A percentile compares a stretch with the other conserved stretches of the same genome.
Conservation (phyloP, 2,797 vertebrate species). For the Gobio occitaniae region DNA sequence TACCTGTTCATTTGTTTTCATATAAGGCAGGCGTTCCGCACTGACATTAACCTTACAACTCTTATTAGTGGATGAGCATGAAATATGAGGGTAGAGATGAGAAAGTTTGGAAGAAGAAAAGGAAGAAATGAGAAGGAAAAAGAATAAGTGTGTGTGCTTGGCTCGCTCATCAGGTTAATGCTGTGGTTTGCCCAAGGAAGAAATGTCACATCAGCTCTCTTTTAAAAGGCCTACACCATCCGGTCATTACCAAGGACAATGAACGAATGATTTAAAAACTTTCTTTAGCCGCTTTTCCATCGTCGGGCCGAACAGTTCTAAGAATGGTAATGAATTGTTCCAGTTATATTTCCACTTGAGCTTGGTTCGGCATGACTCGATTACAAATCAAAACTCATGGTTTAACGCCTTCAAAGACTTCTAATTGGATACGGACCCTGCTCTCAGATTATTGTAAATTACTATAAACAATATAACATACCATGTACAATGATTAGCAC, state of each 20-base stretch:
- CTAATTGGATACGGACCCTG: slow-evolving; percentile 9
- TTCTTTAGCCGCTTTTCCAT: slow-evolving; percentile 25
- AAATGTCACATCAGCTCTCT: slow-evolving; percentile 52
- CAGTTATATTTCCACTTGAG: slow-evolving; percentile 58
- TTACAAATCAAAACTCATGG: slow-evolving; percentile 42
- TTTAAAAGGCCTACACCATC: slow-evolving; percentile 18
- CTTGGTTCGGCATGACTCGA: slow-evolving; percentile 1
- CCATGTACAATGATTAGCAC: not conserved
- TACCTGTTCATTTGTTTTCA: slow-evolving; percentile 55
- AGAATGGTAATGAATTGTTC: not conserved
- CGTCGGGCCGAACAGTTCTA: not conserved
- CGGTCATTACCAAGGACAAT: slow-evolving; percentile 52
- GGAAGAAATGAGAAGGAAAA: slow-evolving; percentile 36
- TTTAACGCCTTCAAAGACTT: slow-evolving; percentile 27
- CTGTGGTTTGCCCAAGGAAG: slow-evolving; percentile 36
- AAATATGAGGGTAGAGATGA: slow-evolving; percentile 47
- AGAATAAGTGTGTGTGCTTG: slow-evolving; percentile 35
- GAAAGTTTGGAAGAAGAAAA: slow-evolving; percentile 19
- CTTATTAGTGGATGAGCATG: slow-evolving; percentile 53
- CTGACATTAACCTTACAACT: slow-evolving; percentile 53
- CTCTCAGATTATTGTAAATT: not conserved
- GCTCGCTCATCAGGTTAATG: slow-evolving; percentile 53
- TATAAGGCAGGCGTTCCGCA: slow-evolving; percentile 10
- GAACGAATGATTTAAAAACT: slow-evolving; percentile 44
- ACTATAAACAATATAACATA: not conserved